A percentile compares a stretch with the other conserved stretches of the same genome.
phyloP scores from a whole-genome alignment of 2,797 vertebrate genomes.

The Aselliscus stoliczkanus region DNA sequence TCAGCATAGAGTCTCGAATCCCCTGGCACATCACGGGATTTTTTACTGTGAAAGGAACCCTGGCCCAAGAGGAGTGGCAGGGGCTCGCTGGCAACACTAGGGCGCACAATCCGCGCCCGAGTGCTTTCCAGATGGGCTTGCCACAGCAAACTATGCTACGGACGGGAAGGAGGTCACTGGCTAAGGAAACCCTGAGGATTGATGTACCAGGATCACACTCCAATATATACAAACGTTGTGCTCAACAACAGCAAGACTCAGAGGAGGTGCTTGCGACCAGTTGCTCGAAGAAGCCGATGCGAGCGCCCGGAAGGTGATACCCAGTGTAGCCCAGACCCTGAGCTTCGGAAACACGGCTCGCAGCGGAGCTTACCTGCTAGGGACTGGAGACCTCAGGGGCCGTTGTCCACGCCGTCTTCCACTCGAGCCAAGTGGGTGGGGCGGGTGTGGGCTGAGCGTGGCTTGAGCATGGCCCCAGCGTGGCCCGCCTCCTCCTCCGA shows the following conservation, averaged over 20 bases:
- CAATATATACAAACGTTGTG: not conserved
- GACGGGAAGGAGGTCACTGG: not conserved
- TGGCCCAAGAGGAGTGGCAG: not conserved
- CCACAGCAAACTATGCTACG: not conserved
- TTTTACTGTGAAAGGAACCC: not conserved
- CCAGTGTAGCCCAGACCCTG: not conserved
- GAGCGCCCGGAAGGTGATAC: not conserved
- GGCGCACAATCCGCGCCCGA: not conserved
- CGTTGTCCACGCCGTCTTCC: not conserved
- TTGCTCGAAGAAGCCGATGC: not conserved
- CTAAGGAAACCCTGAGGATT: not conserved
- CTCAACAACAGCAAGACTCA: not conserved
- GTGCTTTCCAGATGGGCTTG: not conserved
- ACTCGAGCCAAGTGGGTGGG: not conserved
- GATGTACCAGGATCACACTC: not conserved
- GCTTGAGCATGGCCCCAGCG: too few species aligned
- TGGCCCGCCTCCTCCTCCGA: accelerated
- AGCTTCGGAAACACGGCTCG: not conserved
- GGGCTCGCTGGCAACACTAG: not conserved
- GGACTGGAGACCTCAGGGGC: accelerated
- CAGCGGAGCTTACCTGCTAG: accelerated
- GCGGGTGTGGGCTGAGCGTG: accelerated
- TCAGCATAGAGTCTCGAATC: not conserved
- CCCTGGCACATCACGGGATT: not conserved
- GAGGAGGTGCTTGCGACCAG: not conserved